Base-by-base conservation (phyloP, 2,797 vertebrate species). In the Gymnoscopelus microlampas region DNA sequence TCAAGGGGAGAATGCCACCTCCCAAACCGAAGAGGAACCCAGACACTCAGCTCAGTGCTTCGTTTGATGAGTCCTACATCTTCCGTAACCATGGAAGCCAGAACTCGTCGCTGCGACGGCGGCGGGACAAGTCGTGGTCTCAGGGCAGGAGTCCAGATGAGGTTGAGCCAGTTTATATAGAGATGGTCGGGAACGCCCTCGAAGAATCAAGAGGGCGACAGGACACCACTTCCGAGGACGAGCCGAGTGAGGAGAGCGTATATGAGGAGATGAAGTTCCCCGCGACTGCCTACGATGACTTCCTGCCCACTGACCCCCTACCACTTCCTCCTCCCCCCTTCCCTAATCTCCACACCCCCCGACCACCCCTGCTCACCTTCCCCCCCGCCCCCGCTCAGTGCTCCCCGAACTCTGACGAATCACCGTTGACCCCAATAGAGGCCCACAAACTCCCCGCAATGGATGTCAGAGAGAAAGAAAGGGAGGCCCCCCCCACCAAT, bases 231-330 rank as follows among this genome's bases (percentile, higher is more conserved):
- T 24, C 2, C 35, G 96, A 97, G 10, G 95, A 96, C 3, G 96
- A 98, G 82, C 96, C 95, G 92, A 95, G 91, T 0, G 98, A 99
- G 90, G 94, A 96, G 0, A 44, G 39, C 39, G 97, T 99, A 50
- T 99, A 99, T 0, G 98, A 99, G 83, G 98, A 99, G 88, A 99
- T 99, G 98, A 98, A 98, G 70, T 99, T 96, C 71, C 95, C 96
- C 0, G 90, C 95, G 66, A 94, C 93, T 39, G 39, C 39, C 39
- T 0, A 84, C 53, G 96, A 98, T 60, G 97, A 98, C 54, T 81
- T 94, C 56, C 87, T 93, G 69, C 94, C 10, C 95, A 94, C 62
- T 94, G 95, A 59, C 87, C 90, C 0, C 88, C 95, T 63, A 97
- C 95, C 77, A 96, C 96, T 79, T 97, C 98, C 78, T 97, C 97